A percentile compares a stretch with the other conserved stretches of the same genome.
Evolutionary conservation across 2,888 invertebrate genomes (phyloP).

Genomic region (Macaria notata): DNA sequence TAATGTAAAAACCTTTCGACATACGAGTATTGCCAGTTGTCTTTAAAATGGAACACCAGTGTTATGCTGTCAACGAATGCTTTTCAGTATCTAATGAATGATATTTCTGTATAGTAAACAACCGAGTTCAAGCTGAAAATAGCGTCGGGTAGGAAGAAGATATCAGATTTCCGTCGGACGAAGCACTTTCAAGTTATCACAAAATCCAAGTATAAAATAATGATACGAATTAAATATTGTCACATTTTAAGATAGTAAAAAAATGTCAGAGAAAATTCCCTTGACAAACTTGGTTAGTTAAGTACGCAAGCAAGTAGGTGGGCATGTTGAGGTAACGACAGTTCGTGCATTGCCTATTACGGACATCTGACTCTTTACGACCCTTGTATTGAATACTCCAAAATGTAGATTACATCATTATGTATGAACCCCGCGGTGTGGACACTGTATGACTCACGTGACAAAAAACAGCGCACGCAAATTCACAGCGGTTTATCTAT

Average conservation of each 20-base stretch:
- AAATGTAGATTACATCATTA: conserved; percentile 63
- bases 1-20: conserved; percentile 25
- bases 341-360: conserved; percentile 70
- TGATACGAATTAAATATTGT: no score
- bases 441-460: conserved; percentile 46
- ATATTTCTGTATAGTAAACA: conserved; percentile 30
- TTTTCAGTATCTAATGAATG: conserved; percentile 30
- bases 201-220: no score
- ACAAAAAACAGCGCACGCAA: conserved; percentile 38
- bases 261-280: no score
- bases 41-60: conserved; percentile 31
- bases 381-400: conserved; percentile 50
- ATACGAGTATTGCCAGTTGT: conserved; percentile 27
- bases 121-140: conserved; percentile 18
- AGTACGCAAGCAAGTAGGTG: conserved; percentile 49
- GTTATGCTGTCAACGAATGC: conserved; percentile 30
- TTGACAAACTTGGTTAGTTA: conserved; percentile 46
- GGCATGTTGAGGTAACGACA: conserved; percentile 51
- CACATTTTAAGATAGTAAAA: no score
- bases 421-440: conserved; percentile 42
- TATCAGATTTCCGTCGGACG: conserved; percentile 13
- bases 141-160: conserved; percentile 9
- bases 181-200: background rate
- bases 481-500: conserved; percentile 17
- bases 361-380: conserved; percentile 58